These are phyloP conservation scores for Donacobius atricapilla DNA, from an alignment of 2,113 vertebrate species.

Conservation along the genomic window DNA sequence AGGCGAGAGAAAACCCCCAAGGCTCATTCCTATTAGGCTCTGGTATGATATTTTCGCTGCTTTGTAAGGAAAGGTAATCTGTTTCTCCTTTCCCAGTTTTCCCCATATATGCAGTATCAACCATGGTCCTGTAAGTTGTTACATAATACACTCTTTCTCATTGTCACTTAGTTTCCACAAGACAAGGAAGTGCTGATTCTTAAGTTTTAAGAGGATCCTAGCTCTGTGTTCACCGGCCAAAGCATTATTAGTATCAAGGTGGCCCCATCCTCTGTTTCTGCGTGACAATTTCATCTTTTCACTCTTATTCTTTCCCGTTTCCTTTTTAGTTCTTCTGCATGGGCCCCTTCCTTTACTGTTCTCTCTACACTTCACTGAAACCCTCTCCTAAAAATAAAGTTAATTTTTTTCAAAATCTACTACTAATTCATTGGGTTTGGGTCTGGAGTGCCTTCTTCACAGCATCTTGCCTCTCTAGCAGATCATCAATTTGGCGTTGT, in stretches of 20 bases:
- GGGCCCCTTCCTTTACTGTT: accelerated
- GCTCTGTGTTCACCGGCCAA: background rate
- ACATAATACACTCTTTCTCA: background rate
- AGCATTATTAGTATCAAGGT: background rate
- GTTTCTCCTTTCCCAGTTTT: background rate
- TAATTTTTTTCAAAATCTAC: background rate
- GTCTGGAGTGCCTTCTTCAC: background rate
- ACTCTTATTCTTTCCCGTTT: background rate
- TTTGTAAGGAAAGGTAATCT: background rate
- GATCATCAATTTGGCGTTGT: background rate
- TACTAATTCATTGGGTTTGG: background rate
- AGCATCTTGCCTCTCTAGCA: background rate
- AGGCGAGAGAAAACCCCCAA: background rate
- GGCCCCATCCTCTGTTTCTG: background rate
- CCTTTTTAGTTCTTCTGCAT: background rate
- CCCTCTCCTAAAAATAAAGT: background rate
- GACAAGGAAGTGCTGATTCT: background rate
- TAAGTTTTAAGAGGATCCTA: background rate
- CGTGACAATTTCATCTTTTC: background rate
- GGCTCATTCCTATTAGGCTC: background rate
- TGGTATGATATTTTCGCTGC: background rate
- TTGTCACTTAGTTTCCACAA: background rate
- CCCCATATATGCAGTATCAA: background rate
- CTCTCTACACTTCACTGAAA: background rate
- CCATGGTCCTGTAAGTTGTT: background rate